Percentiles rank a stretch among this genome's conserved stretches.
Conservation (phyloP, 2,113 vertebrate genomes). For the Crypturellus undulatus region DNA sequence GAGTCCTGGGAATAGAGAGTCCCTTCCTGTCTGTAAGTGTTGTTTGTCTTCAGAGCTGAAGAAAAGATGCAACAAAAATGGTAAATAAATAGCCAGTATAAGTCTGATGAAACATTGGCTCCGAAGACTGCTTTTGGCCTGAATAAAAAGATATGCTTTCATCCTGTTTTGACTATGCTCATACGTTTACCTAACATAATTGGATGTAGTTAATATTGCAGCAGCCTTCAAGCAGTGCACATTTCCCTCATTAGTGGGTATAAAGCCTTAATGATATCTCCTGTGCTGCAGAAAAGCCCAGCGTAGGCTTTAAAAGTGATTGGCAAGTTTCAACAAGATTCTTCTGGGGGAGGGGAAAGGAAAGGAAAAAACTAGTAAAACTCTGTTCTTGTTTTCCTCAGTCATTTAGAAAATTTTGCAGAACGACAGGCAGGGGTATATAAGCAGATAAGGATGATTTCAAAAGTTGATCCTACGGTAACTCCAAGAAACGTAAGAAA, state of each 20-base stretch:
- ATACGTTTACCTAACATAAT: slow-evolving; percentile 75
- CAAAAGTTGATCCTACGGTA: not conserved
- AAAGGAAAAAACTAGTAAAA: not conserved
- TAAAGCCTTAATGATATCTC: slow-evolving; percentile 74
- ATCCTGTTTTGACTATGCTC: slow-evolving; percentile 73
- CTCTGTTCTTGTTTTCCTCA: not conserved
- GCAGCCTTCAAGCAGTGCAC: slow-evolving; percentile 71
- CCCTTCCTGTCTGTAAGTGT: not conserved
- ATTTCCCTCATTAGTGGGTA: slow-evolving; percentile 72
- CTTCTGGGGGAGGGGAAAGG: slow-evolving; percentile 15
- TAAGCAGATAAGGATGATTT: not conserved
- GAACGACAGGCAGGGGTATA: not conserved
- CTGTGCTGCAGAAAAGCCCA: slow-evolving; percentile 58
- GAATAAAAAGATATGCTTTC: slow-evolving; percentile 71
- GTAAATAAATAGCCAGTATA: slow-evolving; percentile 62
- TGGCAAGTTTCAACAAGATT: slow-evolving; percentile 64
- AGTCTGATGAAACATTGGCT: slow-evolving; percentile 54
- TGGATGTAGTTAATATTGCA: slow-evolving; percentile 76
- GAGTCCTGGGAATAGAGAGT: slow-evolving; percentile 8
- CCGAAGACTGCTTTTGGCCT: slow-evolving; percentile 65
- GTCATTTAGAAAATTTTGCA: not conserved
- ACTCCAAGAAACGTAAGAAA: not conserved
- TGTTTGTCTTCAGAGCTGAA: not conserved
- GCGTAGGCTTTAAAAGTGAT: slow-evolving; percentile 53
- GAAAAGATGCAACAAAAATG: not conserved